Evolutionary conservation across 2,113 vertebrate genomes (phyloP).

Genomic region (Ciconia stormi): DNA sequence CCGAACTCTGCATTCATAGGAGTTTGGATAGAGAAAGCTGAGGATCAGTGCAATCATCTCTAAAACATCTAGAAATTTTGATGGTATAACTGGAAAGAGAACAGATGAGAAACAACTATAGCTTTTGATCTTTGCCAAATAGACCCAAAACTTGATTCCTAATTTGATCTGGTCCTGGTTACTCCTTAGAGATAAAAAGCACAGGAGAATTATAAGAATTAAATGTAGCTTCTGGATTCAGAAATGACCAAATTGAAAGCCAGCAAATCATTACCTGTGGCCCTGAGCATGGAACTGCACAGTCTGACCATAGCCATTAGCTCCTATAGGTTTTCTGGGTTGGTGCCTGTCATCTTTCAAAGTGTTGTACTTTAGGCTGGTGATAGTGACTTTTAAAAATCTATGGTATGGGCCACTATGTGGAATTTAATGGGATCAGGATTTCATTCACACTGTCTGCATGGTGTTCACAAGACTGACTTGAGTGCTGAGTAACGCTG

Average conservation of each 20-base stretch:
- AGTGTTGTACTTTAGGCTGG: neutral
- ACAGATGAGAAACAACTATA: neutral
- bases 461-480: neutral
- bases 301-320: neutral
- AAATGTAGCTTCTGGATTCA: conserved; percentile 21
- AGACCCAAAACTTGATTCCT: neutral
- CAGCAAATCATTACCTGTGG: neutral
- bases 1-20: conserved; percentile 25
- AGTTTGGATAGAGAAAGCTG: neutral
- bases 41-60: conserved; percentile 11
- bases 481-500: neutral
- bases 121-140: conserved; percentile 1
- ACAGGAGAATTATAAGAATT: neutral
- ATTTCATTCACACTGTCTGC: neutral
- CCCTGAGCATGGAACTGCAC: neutral
- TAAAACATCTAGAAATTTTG: conserved; percentile 43
- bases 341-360: neutral
- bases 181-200: neutral
- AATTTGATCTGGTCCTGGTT: neutral
- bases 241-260: conserved; percentile 13
- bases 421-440: neutral
- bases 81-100: conserved; percentile 30
- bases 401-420: accelerated
- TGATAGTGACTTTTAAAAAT: neutral
- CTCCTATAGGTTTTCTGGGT: neutral